Conservation (phyloP, 2,797 vertebrate genomes). For the Acanthornis magna region DNA sequence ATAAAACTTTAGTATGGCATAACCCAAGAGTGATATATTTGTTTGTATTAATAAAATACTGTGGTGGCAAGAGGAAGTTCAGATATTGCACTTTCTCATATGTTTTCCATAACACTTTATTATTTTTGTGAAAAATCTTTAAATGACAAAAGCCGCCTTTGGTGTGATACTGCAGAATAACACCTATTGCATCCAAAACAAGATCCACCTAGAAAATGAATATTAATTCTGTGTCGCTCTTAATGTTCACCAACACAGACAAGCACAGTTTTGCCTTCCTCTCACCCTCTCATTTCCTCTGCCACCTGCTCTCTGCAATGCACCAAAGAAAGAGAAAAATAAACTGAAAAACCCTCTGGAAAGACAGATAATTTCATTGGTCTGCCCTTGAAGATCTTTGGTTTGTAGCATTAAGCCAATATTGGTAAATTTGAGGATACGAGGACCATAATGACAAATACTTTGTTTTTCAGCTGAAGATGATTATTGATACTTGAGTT, state of each 20-base stretch:
- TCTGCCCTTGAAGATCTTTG: not conserved
- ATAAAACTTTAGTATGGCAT: not conserved
- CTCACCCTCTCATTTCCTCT: not conserved
- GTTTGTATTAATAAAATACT: not conserved
- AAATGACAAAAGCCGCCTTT: not conserved
- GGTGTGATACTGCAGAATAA: not conserved
- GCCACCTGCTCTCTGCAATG: not conserved
- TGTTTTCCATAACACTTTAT: not conserved
- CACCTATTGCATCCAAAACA: not conserved
- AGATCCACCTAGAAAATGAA: not conserved
- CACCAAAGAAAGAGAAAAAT: not conserved
- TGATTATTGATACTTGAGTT: not conserved
- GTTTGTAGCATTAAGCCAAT: not conserved
- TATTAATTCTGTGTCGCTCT: not conserved
- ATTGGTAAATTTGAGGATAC: not conserved
- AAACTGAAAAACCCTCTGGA: not conserved
- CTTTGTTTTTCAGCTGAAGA: not conserved
- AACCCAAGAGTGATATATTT: not conserved
- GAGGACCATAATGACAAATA: not conserved
- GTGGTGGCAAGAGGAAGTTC: not conserved
- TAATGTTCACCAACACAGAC: not conserved
- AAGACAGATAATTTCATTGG: not conserved
- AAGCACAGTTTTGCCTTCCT: not conserved
- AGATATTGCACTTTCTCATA: not conserved
- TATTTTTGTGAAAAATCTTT: not conserved